phyloP scores from a whole-genome alignment of 2,797 vertebrate genomes.

The Coranthus polyacanthus region DNA sequence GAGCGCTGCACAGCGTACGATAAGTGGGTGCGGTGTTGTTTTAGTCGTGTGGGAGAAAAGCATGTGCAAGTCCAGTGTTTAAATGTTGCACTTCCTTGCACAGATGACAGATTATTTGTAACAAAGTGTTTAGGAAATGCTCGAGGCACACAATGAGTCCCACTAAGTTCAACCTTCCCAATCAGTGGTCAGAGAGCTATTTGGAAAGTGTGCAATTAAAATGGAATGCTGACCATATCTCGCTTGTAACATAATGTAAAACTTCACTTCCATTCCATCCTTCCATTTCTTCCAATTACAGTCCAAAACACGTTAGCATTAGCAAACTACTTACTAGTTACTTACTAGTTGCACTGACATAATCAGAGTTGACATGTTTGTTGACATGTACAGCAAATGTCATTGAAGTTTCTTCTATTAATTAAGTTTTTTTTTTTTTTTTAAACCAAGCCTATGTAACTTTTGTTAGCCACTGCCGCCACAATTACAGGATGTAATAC shows the following conservation, averaged over 20 bases:
- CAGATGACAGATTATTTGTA: background rate
- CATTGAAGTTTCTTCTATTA: background rate
- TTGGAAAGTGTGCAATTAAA: slow-evolving; percentile 6
- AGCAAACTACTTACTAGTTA: too few species aligned
- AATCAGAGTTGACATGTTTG: background rate
- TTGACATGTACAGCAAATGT: background rate
- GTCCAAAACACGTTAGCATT: too few species aligned
- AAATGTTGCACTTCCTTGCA: background rate
- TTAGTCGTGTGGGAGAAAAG: background rate
- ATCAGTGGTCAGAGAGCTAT: background rate
- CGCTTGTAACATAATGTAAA: background rate
- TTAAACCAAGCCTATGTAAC: background rate
- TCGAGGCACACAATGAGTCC: background rate
- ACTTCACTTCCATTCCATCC: too few species aligned
- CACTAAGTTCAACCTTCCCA: background rate
- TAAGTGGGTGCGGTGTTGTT: background rate
- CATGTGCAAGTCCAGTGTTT: background rate
- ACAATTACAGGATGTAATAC: background rate
- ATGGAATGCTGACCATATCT: background rate
- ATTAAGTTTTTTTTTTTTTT: slow-evolving; percentile 2
- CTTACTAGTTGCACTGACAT: background rate
- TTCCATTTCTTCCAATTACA: too few species aligned
- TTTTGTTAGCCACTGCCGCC: too few species aligned
- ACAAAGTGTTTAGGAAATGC: background rate
- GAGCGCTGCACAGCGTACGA: background rate